A percentile compares a stretch with the other conserved stretches of the same genome.
These are phyloP conservation scores for Butorides virescens DNA, from an alignment of 2,113 vertebrate genomes.

Conservation along the genomic window DNA sequence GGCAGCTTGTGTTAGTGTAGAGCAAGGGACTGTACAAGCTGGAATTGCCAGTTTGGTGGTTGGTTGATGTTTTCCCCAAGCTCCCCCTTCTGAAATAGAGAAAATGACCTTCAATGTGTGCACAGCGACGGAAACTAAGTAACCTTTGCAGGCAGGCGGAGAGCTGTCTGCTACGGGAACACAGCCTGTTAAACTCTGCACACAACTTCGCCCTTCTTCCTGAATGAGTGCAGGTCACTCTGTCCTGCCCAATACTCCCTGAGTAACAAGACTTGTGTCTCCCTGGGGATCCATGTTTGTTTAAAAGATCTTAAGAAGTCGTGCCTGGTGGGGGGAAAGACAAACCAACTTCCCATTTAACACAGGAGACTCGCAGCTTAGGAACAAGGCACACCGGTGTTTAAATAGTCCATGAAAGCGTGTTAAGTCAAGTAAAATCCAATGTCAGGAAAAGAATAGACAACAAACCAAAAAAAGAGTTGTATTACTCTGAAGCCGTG, in stretches of 20 bases:
- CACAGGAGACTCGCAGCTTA: not conserved
- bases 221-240: not conserved
- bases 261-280: not conserved
- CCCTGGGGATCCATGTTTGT: not conserved
- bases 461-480: not conserved
- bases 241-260: not conserved
- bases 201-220: not conserved
- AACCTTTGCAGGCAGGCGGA: not conserved
- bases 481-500: not conserved
- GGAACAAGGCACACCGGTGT: not conserved
- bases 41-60: not conserved
- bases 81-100: not conserved
- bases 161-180: not conserved
- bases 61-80: not conserved
- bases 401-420: not conserved
- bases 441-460: not conserved
- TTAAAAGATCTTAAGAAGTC: not conserved
- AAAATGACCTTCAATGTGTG: not conserved
- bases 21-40: not conserved
- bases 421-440: not conserved
- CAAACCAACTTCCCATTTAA: not conserved
- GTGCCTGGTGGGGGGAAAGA: not conserved
- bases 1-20: not conserved
- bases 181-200: fast-evolving
- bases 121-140: not conserved